These are phyloP conservation scores for Teinopalpus imperialis DNA, from an alignment of 2,888 invertebrate species.

Conservation along the genomic window DNA sequence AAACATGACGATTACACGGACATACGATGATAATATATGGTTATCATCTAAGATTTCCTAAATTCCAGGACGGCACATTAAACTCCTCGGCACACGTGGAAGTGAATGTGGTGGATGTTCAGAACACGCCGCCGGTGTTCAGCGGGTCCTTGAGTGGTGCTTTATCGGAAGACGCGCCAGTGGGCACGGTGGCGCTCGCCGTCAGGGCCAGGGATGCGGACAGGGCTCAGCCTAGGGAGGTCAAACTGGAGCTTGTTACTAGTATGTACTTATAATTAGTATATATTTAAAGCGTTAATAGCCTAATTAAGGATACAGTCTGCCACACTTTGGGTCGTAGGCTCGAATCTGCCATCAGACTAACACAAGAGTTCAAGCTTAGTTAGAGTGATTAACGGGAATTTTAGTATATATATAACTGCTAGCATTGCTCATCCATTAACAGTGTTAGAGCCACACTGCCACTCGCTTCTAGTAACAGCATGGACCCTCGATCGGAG, in stretches of 20 bases:
- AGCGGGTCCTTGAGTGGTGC: conserved; percentile 90
- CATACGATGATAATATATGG: no score
- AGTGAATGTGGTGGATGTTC: conserved; percentile 91
- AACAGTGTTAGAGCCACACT: no score
- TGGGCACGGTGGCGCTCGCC: conserved; percentile 90
- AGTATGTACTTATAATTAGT: conserved; percentile 82
- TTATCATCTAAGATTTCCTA: no score
- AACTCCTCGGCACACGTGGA: conserved; percentile 88
- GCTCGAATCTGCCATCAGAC: no score
- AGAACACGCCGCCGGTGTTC: conserved; percentile 93
- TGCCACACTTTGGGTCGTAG: no score
- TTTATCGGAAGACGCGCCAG: conserved; percentile 90
- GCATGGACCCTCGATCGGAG: no score
- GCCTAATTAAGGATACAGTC: no score
- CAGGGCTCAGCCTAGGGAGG: conserved; percentile 89
- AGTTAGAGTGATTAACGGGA: no score
- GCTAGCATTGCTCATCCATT: background rate
- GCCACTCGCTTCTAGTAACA: no score
- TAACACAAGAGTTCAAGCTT: no score
- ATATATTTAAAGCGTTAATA: no score
- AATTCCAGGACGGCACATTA: conserved; percentile 88
- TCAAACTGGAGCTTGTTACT: conserved; percentile 89
- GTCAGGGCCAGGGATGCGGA: conserved; percentile 93
- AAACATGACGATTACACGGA: no score
- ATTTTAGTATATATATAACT: background rate